Percentiles rank a stretch among this genome's conserved stretches.
Conservation (phyloP, 2,797 vertebrate genomes). For the Tadarida brasiliensis region DNA sequence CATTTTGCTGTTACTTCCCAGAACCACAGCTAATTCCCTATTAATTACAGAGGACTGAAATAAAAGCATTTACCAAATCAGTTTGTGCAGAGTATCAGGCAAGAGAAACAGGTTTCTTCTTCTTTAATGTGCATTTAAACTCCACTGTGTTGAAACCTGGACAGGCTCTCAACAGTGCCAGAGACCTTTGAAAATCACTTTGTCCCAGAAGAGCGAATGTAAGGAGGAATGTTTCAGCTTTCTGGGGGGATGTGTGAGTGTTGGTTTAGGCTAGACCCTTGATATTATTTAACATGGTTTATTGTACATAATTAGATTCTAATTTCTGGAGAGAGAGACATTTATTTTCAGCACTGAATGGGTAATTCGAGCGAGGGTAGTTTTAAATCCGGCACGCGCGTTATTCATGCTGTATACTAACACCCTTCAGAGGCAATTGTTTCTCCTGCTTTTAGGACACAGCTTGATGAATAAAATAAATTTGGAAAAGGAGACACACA, state of each 20-base stretch:
- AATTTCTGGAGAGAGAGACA: slow-evolving; percentile 82
- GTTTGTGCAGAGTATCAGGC: background rate
- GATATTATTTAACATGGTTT: slow-evolving; percentile 82
- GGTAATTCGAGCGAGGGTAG: slow-evolving; percentile 77
- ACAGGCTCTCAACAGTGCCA: background rate
- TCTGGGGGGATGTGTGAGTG: slow-evolving; percentile 67
- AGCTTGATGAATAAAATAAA: slow-evolving; percentile 85
- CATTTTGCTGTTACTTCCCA: slow-evolving; percentile 63
- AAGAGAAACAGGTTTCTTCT: slow-evolving; percentile 13
- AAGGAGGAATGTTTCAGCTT: slow-evolving; percentile 45
- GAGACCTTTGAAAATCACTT: slow-evolving; percentile 19
- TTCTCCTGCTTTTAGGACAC: slow-evolving; percentile 83
- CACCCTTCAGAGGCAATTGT: slow-evolving; percentile 83
- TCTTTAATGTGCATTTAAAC: background rate
- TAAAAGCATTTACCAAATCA: slow-evolving; percentile 29
- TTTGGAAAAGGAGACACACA: slow-evolving; percentile 83
- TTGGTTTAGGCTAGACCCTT: slow-evolving; percentile 81
- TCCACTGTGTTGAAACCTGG: slow-evolving; percentile 4
- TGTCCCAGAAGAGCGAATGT: background rate
- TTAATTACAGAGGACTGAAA: slow-evolving; percentile 74
- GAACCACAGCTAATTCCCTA: slow-evolving; percentile 70
- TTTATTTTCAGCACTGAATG: slow-evolving; percentile 84
- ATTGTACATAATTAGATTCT: slow-evolving; percentile 82
- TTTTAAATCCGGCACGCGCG: slow-evolving; percentile 79
- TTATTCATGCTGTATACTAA: slow-evolving; percentile 82